A percentile compares a stretch with the other conserved stretches of the same genome.
Evolutionary conservation across 2,888 invertebrate genomes (phyloP).

Genomic region (Limenitis arthemis): DNA sequence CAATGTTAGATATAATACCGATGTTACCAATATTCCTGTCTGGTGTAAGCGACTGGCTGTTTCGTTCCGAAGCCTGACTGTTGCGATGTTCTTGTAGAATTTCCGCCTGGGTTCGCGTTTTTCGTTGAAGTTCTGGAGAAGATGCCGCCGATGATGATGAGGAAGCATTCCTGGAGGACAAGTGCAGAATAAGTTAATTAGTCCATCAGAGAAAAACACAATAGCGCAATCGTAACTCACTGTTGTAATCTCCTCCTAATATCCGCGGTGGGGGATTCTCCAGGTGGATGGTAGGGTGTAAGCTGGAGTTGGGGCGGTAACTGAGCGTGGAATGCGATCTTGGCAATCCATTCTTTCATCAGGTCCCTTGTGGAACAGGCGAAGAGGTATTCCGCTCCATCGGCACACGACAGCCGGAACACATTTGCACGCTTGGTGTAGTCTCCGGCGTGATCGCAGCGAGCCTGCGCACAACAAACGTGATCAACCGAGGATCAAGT

Average conservation of each 20-base stretch:
- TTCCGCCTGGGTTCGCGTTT: slow-evolving; percentile 55
- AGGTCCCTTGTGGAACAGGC: slow-evolving; percentile 80
- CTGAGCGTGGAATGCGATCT: slow-evolving; percentile 93
- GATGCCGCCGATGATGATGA: slow-evolving; percentile 55
- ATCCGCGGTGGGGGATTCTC: slow-evolving; percentile 63
- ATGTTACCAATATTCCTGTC: slow-evolving; percentile 37
- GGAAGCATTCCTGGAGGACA: slow-evolving; percentile 48
- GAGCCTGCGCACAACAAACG: slow-evolving; percentile 67
- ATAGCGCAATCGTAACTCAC: slow-evolving; percentile 32
- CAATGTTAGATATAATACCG: not conserved
- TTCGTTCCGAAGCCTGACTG: slow-evolving; percentile 28
- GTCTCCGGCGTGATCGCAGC: slow-evolving; percentile 90
- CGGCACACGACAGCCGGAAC: slow-evolving; percentile 88
- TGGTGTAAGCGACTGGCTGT: not conserved
- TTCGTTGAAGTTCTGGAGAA: slow-evolving; percentile 47
- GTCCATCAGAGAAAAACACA: not conserved
- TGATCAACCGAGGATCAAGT: not conserved
- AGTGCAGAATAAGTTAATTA: not conserved
- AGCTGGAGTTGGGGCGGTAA: slow-evolving; percentile 92
- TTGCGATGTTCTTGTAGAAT: slow-evolving; percentile 54
- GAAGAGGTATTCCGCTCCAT: slow-evolving; percentile 95
- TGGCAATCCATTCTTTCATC: slow-evolving; percentile 92
- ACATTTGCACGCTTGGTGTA: slow-evolving; percentile 97
- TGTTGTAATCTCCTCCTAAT: slow-evolving; percentile 46
- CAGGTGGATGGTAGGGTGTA: slow-evolving; percentile 79